These are phyloP conservation scores for Oreochromis niloticus DNA, from an alignment of 2,113 vertebrate species.

Conservation along the genomic window DNA sequence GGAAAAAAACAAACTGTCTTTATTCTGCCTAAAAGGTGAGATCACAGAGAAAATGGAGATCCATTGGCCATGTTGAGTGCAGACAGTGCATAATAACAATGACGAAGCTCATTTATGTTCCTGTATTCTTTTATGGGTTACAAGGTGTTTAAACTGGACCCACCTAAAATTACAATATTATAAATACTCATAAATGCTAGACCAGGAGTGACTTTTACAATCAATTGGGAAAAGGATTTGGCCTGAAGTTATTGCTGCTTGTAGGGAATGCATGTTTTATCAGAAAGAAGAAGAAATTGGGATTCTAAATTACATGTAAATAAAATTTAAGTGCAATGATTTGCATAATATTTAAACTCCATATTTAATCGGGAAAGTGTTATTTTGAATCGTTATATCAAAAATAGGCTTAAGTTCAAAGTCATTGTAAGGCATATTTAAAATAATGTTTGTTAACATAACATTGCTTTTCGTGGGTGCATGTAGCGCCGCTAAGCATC, in stretches of 20 bases:
- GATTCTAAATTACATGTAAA: neutral
- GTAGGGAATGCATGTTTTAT: neutral
- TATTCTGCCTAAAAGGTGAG: slow-evolving; percentile 23
- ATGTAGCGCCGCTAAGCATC: neutral
- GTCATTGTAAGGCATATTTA: neutral
- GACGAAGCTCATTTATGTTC: neutral
- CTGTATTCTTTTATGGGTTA: neutral
- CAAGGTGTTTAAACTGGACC: neutral
- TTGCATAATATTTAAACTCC: neutral
- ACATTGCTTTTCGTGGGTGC: neutral
- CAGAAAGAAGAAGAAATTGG: neutral
- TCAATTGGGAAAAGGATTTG: neutral
- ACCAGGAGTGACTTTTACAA: neutral
- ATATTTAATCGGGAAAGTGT: neutral
- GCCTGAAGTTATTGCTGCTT: neutral
- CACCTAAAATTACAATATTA: neutral
- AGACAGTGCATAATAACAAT: neutral
- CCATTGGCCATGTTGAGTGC: neutral
- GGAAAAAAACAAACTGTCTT: neutral
- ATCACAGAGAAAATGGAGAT: slow-evolving; percentile 17
- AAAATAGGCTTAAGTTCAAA: fast-evolving
- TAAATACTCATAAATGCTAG: neutral
- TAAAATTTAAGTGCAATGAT: neutral
- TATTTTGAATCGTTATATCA: neutral
- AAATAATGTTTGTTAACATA: neutral